Conservation (phyloP, 2,113 vertebrate genomes). For the Scomber japonicus region DNA sequence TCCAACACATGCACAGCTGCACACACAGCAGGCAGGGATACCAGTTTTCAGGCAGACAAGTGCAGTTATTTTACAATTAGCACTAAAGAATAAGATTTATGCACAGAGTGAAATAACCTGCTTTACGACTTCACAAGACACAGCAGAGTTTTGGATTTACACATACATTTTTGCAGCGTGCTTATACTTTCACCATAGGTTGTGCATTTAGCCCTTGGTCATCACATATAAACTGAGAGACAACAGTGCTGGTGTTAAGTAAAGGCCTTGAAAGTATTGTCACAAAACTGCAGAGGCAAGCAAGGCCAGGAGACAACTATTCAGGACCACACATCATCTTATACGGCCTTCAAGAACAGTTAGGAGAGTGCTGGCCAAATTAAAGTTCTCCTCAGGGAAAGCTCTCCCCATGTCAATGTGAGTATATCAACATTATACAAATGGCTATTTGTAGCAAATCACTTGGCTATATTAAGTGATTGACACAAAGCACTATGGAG, state of each 20-base stretch:
- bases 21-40: too few relatives aligned
- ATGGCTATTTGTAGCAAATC: not conserved
- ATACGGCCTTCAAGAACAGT: constrained; percentile 60
- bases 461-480: not conserved
- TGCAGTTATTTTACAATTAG: not conserved
- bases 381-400: constrained; percentile 42
- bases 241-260: constrained; percentile 63
- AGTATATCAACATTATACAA: constrained; percentile 30
- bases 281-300: constrained; percentile 83
- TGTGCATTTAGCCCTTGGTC: constrained; percentile 27
- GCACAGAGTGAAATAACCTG: not conserved
- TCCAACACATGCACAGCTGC: too few relatives aligned
- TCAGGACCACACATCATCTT: constrained; percentile 73
- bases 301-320: constrained; percentile 74
- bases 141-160: not conserved
- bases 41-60: too few relatives aligned
- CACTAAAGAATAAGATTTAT: not conserved
- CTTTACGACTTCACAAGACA: not conserved
- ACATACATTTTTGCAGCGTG: not conserved
- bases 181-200: constrained; percentile 3
- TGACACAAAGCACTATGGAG: not conserved
- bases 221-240: constrained; percentile 53
- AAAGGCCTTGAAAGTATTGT: constrained; percentile 81
- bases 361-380: constrained; percentile 37
- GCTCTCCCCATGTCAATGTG: constrained; percentile 14